phyloP scores from a whole-genome alignment of 2,113 vertebrate species.

The Marcusenius ussheri region DNA sequence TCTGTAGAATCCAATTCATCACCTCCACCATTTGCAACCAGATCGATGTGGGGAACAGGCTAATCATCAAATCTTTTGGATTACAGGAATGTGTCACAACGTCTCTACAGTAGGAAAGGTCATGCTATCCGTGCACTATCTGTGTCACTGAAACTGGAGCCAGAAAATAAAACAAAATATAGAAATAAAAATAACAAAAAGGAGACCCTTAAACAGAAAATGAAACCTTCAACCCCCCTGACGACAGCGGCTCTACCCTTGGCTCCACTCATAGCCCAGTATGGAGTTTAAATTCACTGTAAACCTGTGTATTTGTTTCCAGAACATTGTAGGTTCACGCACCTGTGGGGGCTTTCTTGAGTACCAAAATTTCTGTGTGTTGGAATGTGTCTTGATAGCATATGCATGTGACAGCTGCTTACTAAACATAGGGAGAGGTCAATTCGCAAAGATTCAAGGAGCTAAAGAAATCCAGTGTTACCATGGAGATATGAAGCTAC shows the following conservation, averaged over 20 bases:
- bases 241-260: background rate
- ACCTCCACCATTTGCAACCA: background rate
- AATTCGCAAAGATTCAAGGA: background rate
- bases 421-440: background rate
- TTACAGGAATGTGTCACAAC: background rate
- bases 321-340: background rate
- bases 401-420: background rate
- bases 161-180: background rate
- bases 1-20: conserved; percentile 1
- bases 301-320: background rate
- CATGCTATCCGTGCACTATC: background rate
- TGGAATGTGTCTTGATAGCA: background rate
- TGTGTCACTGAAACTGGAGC: background rate
- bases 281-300: background rate
- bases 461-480: background rate
- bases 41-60: background rate
- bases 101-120: background rate
- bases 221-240: background rate
- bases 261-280: background rate
- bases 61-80: background rate
- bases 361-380: background rate
- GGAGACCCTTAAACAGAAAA: background rate
- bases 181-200: background rate
- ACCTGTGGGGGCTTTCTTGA: background rate
- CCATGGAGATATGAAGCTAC: background rate